A percentile compares a stretch with the other conserved stretches of the same genome.
Conservation (phyloP, 2,113 vertebrate species). For the Heteronetta atricapilla region DNA sequence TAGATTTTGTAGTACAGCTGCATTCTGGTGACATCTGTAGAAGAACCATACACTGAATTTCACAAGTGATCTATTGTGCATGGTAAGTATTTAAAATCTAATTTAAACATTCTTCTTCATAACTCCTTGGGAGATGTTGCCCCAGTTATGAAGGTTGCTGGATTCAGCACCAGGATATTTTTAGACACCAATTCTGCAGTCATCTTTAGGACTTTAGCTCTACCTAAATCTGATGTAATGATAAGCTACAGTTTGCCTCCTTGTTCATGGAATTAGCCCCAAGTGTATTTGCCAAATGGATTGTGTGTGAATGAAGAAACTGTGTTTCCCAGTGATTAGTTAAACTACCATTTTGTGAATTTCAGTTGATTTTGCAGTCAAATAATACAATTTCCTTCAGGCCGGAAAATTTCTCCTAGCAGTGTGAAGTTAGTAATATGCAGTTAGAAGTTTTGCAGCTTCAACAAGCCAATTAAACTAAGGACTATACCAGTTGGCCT, state of each 20-base stretch:
- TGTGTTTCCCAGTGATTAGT: not conserved
- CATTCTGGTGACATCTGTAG: not conserved
- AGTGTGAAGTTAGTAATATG: not conserved
- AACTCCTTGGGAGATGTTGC: not conserved
- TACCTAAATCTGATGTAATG: not conserved
- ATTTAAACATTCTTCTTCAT: not conserved
- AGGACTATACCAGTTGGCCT: not conserved
- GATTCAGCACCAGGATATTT: not conserved
- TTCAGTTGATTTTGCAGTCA: not conserved
- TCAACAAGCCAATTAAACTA: not conserved
- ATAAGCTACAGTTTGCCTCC: not conserved
- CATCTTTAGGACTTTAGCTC: not conserved
- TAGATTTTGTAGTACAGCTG: not conserved
- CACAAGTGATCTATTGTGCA: not conserved
- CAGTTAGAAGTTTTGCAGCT: not conserved
- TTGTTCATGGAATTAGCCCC: not conserved
- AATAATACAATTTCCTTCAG: not conserved
- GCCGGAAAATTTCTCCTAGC: not conserved
- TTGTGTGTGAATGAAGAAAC: not conserved
- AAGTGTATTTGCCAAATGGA: not conserved
- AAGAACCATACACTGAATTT: not conserved
- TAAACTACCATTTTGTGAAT: not conserved
- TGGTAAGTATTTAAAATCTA: not conserved
- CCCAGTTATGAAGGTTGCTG: not conserved
- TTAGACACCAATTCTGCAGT: not conserved